Base-by-base conservation (phyloP, 2,113 vertebrate species). In the Trachemys scripta region DNA sequence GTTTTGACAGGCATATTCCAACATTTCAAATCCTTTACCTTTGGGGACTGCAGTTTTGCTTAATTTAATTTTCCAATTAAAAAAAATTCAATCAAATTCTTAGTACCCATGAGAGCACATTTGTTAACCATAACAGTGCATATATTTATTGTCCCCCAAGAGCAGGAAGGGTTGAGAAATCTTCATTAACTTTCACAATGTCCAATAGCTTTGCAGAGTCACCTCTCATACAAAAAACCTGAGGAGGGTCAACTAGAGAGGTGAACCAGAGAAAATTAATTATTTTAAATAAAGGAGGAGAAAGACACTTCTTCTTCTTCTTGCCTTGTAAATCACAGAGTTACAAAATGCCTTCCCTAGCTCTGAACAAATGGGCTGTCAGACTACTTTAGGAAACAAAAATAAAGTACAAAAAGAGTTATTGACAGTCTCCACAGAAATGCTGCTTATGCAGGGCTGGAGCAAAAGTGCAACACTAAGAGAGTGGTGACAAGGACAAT, bases 21-120 rank as follows among this genome's bases (percentile, higher is more conserved):
- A 6, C 25, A 47, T 80, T 90, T 97, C 31, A 95, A 82, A 45
- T 88, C 38, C 9, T 95, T 95, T 83, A 93, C 75, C 38, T 8
- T 31, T 57, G 82, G 22, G 91, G 85, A 83, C 22, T 65, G 6
- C 38, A 42, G 69, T 89, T 95, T 95, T 49, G 54, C 94, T 97
- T 97, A 85, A 82, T 94, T 95, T 90, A 96, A 93, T 97, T 97
- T 96, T 93, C 20, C 31, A 92, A 49, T 95, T 95, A 93, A 96
- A 92, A 57, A 93, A 95, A 94, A 88, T 82, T 80, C 92, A 94
- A 96, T 96, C 54, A 96, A 95, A 84, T 88, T 94, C 51, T 91
- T 62, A 84, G 35, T 87, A 2, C 22, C 38, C 47, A 88, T 22
- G 13, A 87, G 78, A 95, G 86, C 38, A 85, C 10, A 84, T 54